Conservation (phyloP, 2,888 invertebrate species). For the Tiliacea citrago region DNA sequence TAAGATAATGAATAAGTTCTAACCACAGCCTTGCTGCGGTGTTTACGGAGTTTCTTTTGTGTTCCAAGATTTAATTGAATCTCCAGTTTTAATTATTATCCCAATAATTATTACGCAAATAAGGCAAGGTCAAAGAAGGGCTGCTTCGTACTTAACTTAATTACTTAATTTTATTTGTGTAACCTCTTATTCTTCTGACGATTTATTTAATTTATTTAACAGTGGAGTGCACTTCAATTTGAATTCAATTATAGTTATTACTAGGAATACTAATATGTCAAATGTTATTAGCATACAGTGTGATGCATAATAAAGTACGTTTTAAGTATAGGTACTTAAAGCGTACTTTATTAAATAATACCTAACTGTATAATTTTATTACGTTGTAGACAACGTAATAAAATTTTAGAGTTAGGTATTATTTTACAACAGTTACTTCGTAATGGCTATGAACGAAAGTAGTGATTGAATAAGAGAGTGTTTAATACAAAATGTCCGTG, state of each 20-base stretch:
- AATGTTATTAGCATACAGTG: constrained; percentile 15
- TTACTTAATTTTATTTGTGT: constrained; percentile 15
- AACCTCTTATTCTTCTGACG: constrained; percentile 1
- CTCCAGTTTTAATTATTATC: constrained; percentile 21
- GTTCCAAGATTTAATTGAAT: constrained; percentile 33
- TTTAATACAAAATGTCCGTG: no score
- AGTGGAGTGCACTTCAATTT: constrained; percentile 29
- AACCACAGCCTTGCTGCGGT: constrained; percentile 41
- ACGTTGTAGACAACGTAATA: no score
- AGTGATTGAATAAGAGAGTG: no score
- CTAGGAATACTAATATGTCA: constrained; percentile 3
- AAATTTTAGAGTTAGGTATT: no score
- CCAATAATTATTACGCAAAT: constrained; percentile 13
- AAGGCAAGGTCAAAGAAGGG: constrained; percentile 3
- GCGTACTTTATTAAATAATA: no score
- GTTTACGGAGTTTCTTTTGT: constrained; percentile 3
- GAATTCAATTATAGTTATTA: constrained; percentile 19
- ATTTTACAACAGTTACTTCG: background rate
- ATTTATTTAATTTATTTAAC: constrained; percentile 12
- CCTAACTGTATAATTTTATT: no score
- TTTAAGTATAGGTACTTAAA: background rate
- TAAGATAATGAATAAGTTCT: constrained; percentile 30
- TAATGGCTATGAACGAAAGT: background rate
- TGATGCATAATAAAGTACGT: no score
- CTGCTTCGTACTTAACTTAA: constrained; percentile 7